Percentiles rank a stretch among this genome's conserved stretches.
Evolutionary conservation across 2,888 invertebrate genomes (phyloP).

Genomic region (Eristalis tenax): DNA sequence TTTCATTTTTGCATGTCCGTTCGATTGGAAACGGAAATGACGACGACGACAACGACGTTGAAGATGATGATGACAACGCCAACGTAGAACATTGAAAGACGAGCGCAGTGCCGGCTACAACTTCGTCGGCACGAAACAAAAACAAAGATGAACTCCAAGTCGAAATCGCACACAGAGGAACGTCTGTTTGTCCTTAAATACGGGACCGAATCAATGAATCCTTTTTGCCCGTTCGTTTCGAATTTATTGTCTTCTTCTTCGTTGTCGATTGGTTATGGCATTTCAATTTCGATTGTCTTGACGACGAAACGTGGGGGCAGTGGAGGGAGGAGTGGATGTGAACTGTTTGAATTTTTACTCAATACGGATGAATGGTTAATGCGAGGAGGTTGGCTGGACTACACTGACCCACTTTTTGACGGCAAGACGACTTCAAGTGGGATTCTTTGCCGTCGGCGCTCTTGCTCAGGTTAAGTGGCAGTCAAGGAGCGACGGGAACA

Average conservation of each 20-base stretch:
- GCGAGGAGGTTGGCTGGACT: slow-evolving; percentile 9
- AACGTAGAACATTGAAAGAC: no score
- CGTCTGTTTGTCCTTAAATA: slow-evolving; percentile 71
- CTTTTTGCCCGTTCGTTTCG: slow-evolving; percentile 43
- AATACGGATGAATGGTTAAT: slow-evolving; percentile 65
- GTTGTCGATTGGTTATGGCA: slow-evolving; percentile 69
- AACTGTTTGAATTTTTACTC: slow-evolving; percentile 49
- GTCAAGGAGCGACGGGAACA: neutral
- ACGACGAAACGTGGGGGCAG: neutral
- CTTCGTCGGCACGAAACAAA: neutral
- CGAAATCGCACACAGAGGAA: slow-evolving; percentile 3
- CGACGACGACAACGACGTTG: slow-evolving; percentile 6
- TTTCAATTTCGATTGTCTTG: slow-evolving; percentile 64
- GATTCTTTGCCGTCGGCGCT: neutral
- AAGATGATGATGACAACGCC: slow-evolving; percentile 1
- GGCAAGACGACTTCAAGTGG: slow-evolving; percentile 2
- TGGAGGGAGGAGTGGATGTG: neutral
- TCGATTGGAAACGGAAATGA: slow-evolving; percentile 71
- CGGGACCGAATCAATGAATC: slow-evolving; percentile 71
- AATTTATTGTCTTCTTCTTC: slow-evolving; percentile 42
- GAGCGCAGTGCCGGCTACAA: neutral
- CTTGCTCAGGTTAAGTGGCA: neutral
- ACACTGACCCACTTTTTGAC: neutral
- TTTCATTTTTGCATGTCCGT: slow-evolving; percentile 70
- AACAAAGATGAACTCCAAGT: slow-evolving; percentile 8